phyloP scores from a whole-genome alignment of 1,140 invertebrate species.

The Aphelinus atriplicis region DNA sequence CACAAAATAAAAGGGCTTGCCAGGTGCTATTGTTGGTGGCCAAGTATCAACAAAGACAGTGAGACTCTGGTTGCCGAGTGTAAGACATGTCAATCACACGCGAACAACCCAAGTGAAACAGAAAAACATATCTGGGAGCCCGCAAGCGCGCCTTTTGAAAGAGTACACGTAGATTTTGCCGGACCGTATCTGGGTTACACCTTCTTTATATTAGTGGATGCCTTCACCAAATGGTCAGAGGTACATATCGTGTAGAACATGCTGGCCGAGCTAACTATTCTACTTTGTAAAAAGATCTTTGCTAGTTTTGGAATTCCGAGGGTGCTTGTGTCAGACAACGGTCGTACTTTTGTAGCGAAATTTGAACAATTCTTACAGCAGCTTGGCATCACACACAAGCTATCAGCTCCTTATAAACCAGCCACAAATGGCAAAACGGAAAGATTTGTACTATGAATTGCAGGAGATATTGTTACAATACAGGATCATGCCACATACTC shows the following conservation, averaged over 20 bases:
- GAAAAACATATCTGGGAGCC: slow-evolving; percentile 41
- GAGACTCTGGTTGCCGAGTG: slow-evolving; percentile 55
- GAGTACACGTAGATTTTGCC: slow-evolving; percentile 50
- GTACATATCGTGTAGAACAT: slow-evolving; percentile 26
- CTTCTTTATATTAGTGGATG: slow-evolving; percentile 15
- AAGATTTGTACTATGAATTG: slow-evolving; percentile 31
- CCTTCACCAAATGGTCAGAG: slow-evolving; percentile 10
- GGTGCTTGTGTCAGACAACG: slow-evolving; percentile 54
- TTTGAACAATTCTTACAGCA: slow-evolving; percentile 50
- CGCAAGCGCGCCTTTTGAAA: slow-evolving; percentile 37
- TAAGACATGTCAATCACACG: slow-evolving; percentile 40
- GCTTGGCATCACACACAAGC: slow-evolving; percentile 52
- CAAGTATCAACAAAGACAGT: slow-evolving; percentile 62
- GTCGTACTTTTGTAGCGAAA: slow-evolving; percentile 46
- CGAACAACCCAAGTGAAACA: slow-evolving; percentile 41
- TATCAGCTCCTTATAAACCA: slow-evolving; percentile 53
- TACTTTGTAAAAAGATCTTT: slow-evolving; percentile 22
- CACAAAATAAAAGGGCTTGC: slow-evolving; percentile 67
- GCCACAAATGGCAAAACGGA: slow-evolving; percentile 57
- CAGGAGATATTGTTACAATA: slow-evolving; percentile 14
- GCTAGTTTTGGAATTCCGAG: slow-evolving; percentile 50
- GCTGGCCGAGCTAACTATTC: slow-evolving; percentile 8
- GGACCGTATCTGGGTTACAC: slow-evolving; percentile 23
- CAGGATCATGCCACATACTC: slow-evolving; percentile 29
- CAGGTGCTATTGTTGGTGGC: slow-evolving; percentile 66